Percentiles rank a stretch among this genome's conserved stretches.
Evolutionary conservation across 1,140 invertebrate genomes (phyloP).

Genomic region (Argopecten irradians): DNA sequence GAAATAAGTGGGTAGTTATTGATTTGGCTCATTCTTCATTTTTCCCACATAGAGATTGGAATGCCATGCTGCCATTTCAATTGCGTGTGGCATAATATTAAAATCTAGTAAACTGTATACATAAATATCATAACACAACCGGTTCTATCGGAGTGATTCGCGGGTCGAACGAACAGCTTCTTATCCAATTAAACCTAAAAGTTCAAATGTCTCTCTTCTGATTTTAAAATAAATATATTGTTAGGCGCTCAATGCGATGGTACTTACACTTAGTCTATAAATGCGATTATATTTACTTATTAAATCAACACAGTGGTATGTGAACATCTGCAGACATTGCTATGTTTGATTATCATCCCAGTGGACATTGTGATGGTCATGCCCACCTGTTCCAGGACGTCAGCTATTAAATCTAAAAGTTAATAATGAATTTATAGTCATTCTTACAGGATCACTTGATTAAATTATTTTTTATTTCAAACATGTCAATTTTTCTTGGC

Average conservation of each 20-base stretch:
- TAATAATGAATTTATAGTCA: not conserved
- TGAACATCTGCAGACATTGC: not conserved
- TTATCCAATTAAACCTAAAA: not conserved
- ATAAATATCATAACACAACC: not conserved
- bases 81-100: not conserved
- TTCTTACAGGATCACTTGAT: not conserved
- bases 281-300: not conserved
- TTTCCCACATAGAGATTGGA: not conserved
- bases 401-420: not conserved
- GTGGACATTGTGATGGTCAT: not conserved
- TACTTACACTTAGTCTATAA: not conserved
- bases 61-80: not conserved
- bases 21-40: too few relatives aligned
- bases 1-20: too few relatives aligned
- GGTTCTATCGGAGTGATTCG: not conserved
- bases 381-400: not conserved
- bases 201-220: not conserved
- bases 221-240: not conserved
- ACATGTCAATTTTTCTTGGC: not conserved
- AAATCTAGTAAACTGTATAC: not conserved
- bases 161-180: not conserved
- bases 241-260: not conserved
- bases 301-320: not conserved
- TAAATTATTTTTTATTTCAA: constrained; percentile 6
- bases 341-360: not conserved